A percentile compares a stretch with the other conserved stretches of the same genome.
phyloP scores from a whole-genome alignment of 2,113 vertebrate species.

The Meriones unguiculatus region DNA sequence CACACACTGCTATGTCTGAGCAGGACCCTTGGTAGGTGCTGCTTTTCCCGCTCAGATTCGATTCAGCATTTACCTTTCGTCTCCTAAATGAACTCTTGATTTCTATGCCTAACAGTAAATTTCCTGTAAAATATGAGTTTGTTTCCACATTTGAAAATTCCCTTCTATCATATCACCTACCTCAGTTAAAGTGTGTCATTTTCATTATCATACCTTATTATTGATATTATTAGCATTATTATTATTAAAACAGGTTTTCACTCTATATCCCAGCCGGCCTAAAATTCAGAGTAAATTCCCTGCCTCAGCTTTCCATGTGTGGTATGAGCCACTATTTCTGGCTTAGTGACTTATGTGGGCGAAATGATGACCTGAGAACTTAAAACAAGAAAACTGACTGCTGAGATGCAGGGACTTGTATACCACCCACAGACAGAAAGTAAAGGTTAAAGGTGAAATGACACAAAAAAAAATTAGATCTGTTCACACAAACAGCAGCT shows the following conservation, averaged over 20 bases:
- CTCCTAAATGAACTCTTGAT: not conserved
- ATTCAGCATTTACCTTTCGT: not conserved
- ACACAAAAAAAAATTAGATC: not conserved
- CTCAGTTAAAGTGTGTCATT: not conserved
- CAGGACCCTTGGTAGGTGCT: not conserved
- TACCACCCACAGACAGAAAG: not conserved
- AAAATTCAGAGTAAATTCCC: not conserved
- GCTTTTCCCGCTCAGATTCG: not conserved
- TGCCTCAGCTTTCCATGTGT: not conserved
- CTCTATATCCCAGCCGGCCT: not conserved
- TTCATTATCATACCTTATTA: not conserved
- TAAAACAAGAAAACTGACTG: not conserved
- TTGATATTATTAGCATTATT: not conserved
- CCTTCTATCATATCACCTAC: not conserved
- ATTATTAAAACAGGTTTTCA: not conserved
- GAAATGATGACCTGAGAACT: not conserved
- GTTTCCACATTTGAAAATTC: not conserved
- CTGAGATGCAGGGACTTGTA: not conserved
- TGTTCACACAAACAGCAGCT: not conserved
- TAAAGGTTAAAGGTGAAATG: not conserved
- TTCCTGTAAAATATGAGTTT: not conserved
- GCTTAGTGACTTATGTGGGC: not conserved
- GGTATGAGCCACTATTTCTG: not conserved
- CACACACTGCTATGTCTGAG: not conserved
- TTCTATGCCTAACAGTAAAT: conserved; percentile 1